These are phyloP conservation scores for Laupala kohalensis DNA, from an alignment of 1,140 invertebrate genomes.

Conservation along the genomic window DNA sequence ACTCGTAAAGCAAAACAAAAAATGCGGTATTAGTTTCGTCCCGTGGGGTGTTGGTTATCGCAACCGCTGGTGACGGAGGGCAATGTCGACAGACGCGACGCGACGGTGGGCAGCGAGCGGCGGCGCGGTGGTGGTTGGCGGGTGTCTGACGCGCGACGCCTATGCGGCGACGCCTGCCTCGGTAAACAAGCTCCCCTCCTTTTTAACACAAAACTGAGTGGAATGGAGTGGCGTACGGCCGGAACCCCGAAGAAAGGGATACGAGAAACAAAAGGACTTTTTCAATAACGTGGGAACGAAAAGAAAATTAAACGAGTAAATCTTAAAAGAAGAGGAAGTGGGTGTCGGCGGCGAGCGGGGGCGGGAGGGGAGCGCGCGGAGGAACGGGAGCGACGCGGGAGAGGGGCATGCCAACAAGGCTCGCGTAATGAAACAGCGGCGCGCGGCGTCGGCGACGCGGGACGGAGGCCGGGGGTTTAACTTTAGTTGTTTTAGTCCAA, in stretches of 20 bases:
- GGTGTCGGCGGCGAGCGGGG: background rate
- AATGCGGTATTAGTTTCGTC: too few relatives aligned
- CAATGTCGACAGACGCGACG: too few relatives aligned
- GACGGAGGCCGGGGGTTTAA: conserved; percentile 1
- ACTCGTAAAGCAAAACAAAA: too few relatives aligned
- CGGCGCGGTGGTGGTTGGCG: too few relatives aligned
- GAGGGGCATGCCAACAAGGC: background rate
- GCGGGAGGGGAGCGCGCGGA: conserved; percentile 1
- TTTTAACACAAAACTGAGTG: background rate
- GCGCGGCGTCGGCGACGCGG: background rate
- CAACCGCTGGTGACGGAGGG: too few relatives aligned
- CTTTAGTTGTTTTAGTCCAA: conserved; percentile 8
- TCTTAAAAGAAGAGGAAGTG: conserved; percentile 4
- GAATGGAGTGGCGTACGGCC: background rate
- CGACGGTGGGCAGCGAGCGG: too few relatives aligned
- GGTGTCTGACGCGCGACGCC: too few relatives aligned
- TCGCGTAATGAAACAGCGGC: conserved; percentile 4
- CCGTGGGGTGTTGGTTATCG: too few relatives aligned
- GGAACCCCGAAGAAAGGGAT: conserved; percentile 1
- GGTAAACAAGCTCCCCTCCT: background rate
- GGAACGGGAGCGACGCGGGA: background rate
- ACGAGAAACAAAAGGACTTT: conserved; percentile 9
- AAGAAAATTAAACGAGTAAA: conserved; percentile 10
- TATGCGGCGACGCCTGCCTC: background rate
- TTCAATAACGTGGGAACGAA: conserved; percentile 9